A percentile compares a stretch with the other conserved stretches of the same genome.
Conservation (phyloP, 2,888 invertebrate species). For the Sinopyrophorus schimmeli region DNA sequence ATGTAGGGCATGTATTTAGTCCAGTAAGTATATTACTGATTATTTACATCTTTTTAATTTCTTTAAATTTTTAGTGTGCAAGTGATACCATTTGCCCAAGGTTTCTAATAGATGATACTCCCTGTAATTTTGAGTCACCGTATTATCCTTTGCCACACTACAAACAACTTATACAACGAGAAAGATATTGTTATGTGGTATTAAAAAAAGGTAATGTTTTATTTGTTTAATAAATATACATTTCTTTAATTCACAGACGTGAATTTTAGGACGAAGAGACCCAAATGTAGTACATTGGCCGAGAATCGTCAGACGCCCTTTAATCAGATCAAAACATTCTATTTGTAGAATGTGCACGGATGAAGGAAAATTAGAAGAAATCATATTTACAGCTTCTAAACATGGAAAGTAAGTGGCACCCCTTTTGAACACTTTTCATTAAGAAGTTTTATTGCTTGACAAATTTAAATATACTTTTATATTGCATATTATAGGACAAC, state of each 20-base stretch:
- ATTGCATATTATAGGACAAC: conserved; percentile 58
- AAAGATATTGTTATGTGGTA: conserved; percentile 79
- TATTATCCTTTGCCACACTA: conserved; percentile 64
- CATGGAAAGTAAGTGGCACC: conserved; percentile 71
- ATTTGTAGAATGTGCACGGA: conserved; percentile 79
- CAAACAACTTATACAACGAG: conserved; percentile 53
- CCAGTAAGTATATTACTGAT: conserved; percentile 72
- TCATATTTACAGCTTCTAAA: conserved; percentile 75
- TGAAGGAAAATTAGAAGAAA: conserved; percentile 72
- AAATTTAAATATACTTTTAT: conserved; percentile 12
- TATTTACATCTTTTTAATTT: too few species aligned
- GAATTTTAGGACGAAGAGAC: conserved; percentile 54
- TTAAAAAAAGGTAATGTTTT: conserved; percentile 71
- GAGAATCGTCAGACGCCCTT: conserved; percentile 72
- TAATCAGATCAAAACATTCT: conserved; percentile 70
- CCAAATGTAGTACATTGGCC: conserved; percentile 71
- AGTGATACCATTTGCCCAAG: conserved; percentile 81
- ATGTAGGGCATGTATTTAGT: conserved; percentile 68
- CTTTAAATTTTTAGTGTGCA: conserved; percentile 67
- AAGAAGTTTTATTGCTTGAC: not conserved
- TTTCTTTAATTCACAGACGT: not conserved
- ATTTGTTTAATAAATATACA: not conserved
- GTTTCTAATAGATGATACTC: conserved; percentile 63
- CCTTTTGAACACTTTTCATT: too few species aligned
- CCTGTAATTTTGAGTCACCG: conserved; percentile 76